phyloP scores from a whole-genome alignment of 1,140 invertebrate species.

The Bombus soroeensis region DNA sequence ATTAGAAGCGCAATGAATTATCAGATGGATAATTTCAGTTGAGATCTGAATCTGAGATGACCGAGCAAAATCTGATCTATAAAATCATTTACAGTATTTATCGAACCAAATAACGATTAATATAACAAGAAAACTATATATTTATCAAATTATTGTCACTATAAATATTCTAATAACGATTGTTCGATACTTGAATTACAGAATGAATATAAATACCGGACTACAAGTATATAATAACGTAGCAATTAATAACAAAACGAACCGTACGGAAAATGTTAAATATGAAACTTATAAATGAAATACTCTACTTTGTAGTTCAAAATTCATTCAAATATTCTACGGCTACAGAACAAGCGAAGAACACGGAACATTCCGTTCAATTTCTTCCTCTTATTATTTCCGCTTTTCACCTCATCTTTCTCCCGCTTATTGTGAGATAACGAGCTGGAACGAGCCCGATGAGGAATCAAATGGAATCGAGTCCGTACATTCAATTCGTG shows the following conservation, averaged over 20 bases:
- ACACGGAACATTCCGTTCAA: slow-evolving; percentile 39
- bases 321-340: slow-evolving; percentile 8
- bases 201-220: too few species aligned
- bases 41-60: too few species aligned
- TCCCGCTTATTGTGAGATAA: slow-evolving; percentile 57
- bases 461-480: slow-evolving; percentile 55
- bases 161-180: too few species aligned
- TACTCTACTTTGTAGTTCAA: not conserved
- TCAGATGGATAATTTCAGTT: too few species aligned
- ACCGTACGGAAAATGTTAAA: not conserved
- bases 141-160: too few species aligned
- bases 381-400: slow-evolving; percentile 51
- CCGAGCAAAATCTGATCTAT: too few species aligned
- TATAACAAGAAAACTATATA: too few species aligned
- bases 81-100: too few species aligned
- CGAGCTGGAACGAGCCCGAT: slow-evolving; percentile 55
- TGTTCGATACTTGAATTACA: too few species aligned
- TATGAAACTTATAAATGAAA: not conserved
- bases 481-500: slow-evolving; percentile 46
- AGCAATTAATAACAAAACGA: not conserved
- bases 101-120: too few species aligned
- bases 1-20: too few species aligned
- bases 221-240: not conserved
- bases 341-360: slow-evolving; percentile 35
- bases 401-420: slow-evolving; percentile 39